phyloP scores from a whole-genome alignment of 2,113 vertebrate species.

The Prolemur simus region DNA sequence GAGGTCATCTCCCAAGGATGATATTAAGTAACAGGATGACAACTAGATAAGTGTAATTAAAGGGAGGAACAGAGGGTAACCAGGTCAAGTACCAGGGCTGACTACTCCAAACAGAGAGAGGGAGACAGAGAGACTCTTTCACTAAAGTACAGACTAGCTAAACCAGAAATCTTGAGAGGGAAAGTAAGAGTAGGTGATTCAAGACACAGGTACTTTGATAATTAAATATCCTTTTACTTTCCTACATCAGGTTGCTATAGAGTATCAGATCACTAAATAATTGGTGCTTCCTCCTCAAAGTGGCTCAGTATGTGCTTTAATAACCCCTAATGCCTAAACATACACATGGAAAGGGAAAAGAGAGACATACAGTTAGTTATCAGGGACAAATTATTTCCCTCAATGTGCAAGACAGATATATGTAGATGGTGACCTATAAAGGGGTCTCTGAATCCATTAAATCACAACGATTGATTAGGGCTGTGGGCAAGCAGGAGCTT shows the following conservation, averaged over 20 bases:
- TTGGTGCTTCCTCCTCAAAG: neutral
- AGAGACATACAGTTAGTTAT: neutral
- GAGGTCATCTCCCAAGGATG: conserved; percentile 16
- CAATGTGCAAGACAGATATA: neutral
- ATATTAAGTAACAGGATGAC: conserved; percentile 46
- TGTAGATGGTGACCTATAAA: neutral
- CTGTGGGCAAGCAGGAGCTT: neutral
- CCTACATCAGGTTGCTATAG: neutral
- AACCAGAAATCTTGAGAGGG: neutral
- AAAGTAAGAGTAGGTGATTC: conserved; percentile 44
- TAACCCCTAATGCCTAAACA: neutral
- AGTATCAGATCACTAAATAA: neutral
- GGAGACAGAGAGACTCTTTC: conserved; percentile 3
- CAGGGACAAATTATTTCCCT: neutral
- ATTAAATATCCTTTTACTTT: conserved; percentile 47
- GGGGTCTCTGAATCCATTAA: neutral
- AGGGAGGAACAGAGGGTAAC: neutral
- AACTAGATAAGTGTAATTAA: conserved; percentile 55
- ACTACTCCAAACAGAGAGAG: neutral
- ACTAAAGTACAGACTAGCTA: conserved; percentile 33
- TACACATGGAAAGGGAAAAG: neutral
- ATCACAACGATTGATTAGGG: neutral
- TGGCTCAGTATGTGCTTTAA: neutral
- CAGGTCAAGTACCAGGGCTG: conserved; percentile 46
- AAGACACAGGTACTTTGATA: conserved; percentile 35